Percentiles rank a stretch among this genome's conserved stretches.
These are phyloP conservation scores for Porphyrio hochstetteri DNA, from an alignment of 2,113 vertebrate species.

Conservation along the genomic window DNA sequence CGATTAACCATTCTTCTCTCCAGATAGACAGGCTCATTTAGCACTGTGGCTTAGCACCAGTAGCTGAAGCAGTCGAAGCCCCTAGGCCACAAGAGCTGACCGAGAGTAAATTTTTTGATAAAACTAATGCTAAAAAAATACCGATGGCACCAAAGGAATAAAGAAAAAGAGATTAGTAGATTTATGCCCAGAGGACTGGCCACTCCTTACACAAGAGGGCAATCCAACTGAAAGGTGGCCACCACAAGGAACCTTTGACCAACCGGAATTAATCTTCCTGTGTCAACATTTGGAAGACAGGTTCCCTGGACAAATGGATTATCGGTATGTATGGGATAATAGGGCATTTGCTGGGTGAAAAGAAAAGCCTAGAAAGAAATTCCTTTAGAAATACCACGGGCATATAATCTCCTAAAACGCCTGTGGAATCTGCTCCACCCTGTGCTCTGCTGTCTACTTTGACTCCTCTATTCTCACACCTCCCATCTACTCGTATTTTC, in stretches of 20 bases:
- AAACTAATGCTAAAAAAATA: not conserved
- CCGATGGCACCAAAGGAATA: not conserved
- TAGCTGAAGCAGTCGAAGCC: not conserved
- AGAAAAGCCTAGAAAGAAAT: not conserved
- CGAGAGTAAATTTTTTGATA: not conserved
- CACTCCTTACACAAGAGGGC: not conserved
- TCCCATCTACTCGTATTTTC: not conserved
- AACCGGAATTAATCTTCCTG: not conserved
- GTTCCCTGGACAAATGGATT: not conserved
- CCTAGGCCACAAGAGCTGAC: not conserved
- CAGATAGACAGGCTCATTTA: not conserved
- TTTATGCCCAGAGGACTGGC: not conserved
- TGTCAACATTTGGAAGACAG: not conserved
- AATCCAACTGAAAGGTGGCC: not conserved
- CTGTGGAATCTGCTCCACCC: not conserved
- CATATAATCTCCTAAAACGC: not conserved
- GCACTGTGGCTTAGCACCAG: not conserved
- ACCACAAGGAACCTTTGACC: not conserved
- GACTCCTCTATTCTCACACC: not conserved
- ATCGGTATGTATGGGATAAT: not conserved
- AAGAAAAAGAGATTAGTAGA: not conserved
- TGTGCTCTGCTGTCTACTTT: not conserved
- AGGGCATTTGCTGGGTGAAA: not conserved
- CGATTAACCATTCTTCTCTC: not conserved
- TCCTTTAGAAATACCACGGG: not conserved